Base-by-base conservation (phyloP, 35 echinoderm and acorn worm genomes). In the Lytechinus pictus region DNA sequence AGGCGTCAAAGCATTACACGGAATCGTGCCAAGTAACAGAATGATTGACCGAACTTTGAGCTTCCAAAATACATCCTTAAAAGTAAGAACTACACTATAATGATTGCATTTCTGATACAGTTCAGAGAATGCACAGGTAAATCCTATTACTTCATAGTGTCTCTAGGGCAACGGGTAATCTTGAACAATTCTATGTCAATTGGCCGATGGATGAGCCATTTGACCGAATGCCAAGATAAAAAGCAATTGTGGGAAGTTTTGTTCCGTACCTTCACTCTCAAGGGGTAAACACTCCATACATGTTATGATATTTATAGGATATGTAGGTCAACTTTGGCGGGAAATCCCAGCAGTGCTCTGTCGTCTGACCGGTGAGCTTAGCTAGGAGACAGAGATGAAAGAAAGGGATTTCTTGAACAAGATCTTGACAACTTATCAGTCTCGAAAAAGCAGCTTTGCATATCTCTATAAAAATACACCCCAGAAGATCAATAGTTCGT, bases 311-410 rank as follows among this genome's bases (percentile, higher is more conserved):
- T 79, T 79, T 71, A 79, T 79, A 79, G 66, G 66, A 16, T 79
- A 79, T 79, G 66, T 79, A 79, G 66, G 66, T 79, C 66, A 79
- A 79, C 19, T 6, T 6, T 24, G 66, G 66, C 16, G 66, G 66
- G 66, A 79, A 79, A 79, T 79, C 66, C 66, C 66, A 5, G 6
- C 66, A 79, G 66, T 14, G 66, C 14, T 79, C 66, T 79, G 19
- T 60, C 57, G 57, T 79, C 66, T 79, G 66, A 79, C 66, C 66
- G 66, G 66, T 79, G 66, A 79, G 66, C 66, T 79, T 79, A 79
- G 9, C 66, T 79, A 79, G 66, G 16, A 79, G 66, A 79, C 66
- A 8, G 19, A 79, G 66, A 79, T 79, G 66, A 79, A 79, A 79
- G 66, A 79, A 79, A 24, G 5, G 66, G 66, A 79, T 91, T 91